Conservation (phyloP, 2,888 invertebrate genomes). For the Myathropa florea region DNA sequence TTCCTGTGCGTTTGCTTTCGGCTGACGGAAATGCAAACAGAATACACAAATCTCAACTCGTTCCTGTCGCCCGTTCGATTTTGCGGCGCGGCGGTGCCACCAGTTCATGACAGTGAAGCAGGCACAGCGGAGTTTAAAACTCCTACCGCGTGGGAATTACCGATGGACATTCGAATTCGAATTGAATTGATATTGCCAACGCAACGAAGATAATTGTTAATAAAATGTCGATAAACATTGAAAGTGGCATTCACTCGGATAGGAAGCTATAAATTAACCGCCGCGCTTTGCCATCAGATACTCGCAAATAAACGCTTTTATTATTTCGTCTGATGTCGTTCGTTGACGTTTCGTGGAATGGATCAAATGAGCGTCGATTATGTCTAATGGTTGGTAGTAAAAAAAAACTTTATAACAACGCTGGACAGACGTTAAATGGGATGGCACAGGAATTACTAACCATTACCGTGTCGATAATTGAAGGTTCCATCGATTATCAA, state of each 20-base stretch:
- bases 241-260: constrained; percentile 8
- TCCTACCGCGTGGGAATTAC: constrained; percentile 14
- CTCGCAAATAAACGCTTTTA: background rate
- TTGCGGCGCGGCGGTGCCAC: background rate
- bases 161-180: constrained; percentile 11
- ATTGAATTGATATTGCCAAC: constrained; percentile 32
- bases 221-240: constrained; percentile 37
- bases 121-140: constrained; percentile 7
- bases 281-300: background rate
- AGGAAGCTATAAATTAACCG: background rate
- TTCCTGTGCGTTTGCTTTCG: background rate
- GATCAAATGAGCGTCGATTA: background rate
- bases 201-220: constrained; percentile 47
- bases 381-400: background rate
- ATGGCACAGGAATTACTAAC: background rate
- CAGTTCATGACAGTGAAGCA: constrained; percentile 7
- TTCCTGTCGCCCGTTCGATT: background rate
- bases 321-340: background rate
- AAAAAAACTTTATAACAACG: background rate
- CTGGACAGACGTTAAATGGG: background rate
- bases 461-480: background rate
- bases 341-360: background rate
- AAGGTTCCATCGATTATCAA: background rate
- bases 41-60: constrained; percentile 24
- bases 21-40: constrained; percentile 19